Base-by-base conservation (phyloP, 2,888 invertebrate species). In the Darwinula stevensoni region DNA sequence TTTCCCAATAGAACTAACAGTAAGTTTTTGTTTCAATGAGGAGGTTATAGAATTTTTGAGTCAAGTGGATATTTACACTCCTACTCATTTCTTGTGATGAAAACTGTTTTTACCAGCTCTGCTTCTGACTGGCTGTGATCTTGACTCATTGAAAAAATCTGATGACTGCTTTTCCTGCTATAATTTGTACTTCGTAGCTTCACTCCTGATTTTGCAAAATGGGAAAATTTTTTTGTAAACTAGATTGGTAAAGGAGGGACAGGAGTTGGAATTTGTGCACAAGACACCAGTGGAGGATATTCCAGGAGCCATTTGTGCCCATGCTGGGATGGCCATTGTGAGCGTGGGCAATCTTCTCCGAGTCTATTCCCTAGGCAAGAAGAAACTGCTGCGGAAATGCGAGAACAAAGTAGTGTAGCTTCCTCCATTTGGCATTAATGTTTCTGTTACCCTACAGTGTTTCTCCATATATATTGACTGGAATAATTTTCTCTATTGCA, bases 391-490 rank as follows among this genome's bases (percentile, higher is more conserved):
- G 29, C 62, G 91, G 32, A 99, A 99, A 56, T 94, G 94, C 55
- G 97, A 99, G 54, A 99, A 97, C 47, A 74, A 73, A 58, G 67
- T n/a, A n/a, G n/a, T n/a, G n/a, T n/a, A n/a, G n/a, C n/a, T n/a
- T n/a, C n/a, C n/a, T 57, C 37, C 33, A 27, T n/a, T n/a, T n/a
- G n/a, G n/a, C n/a, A n/a, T n/a, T n/a, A n/a, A n/a, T n/a, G 6
- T 27, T 16, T 17, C 4, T 13, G 13, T 6, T 30, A 13, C n/a
- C 17, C 13, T 13, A 15, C 11, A 16, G 12, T 4, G 9, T 17
- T 16, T 16, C 4, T 16, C 3, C 11, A 13, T 30, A 12, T 12
- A n/a, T 31, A 17, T 22, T 14, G n/a, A 9, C 13, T 14, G 6
- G 12, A 32, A n/a, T 4, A 12, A n/a, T 29, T 37, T 41, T 37